Percentiles rank a stretch among this genome's conserved stretches.
These are phyloP conservation scores for Pangasius sanitwongsei DNA, from an alignment of 2,797 vertebrate species.

Conservation along the genomic window DNA sequence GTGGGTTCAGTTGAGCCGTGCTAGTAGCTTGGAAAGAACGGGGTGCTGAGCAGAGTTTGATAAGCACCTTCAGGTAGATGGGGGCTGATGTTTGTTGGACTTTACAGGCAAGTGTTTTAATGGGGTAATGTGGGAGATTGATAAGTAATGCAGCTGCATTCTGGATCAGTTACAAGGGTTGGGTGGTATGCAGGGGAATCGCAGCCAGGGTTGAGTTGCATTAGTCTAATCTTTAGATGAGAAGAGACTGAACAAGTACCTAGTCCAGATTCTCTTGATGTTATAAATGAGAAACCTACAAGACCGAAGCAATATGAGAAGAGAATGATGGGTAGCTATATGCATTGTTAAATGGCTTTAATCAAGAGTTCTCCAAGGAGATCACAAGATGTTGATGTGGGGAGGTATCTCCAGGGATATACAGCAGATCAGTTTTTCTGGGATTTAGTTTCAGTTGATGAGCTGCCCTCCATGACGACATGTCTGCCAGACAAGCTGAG, in stretches of 20 bases:
- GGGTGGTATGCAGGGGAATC: not conserved
- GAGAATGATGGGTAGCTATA: not conserved
- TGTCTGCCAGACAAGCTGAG: slow-evolving; percentile 26
- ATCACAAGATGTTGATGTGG: slow-evolving; percentile 1
- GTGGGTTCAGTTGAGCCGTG: not conserved
- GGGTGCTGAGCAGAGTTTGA: not conserved
- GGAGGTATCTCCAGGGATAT: not conserved
- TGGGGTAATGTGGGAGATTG: not conserved
- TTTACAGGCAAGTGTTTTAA: not conserved
- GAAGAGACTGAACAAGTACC: not conserved
- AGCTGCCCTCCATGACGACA: slow-evolving; percentile 7
- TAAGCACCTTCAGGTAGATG: not conserved
- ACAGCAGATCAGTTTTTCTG: not conserved
- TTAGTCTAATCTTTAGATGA: not conserved
- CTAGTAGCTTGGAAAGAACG: not conserved
- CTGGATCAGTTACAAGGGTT: not conserved
- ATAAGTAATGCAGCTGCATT: not conserved
- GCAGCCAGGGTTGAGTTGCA: not conserved
- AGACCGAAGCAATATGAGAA: not conserved
- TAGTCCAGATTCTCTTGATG: not conserved
- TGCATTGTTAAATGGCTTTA: not conserved
- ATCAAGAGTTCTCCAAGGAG: not conserved
- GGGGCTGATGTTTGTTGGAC: not conserved
- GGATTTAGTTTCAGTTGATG: slow-evolving; percentile 22
- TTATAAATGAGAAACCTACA: not conserved